These are phyloP conservation scores for Ochlodes sylvanus DNA, from an alignment of 2,888 invertebrate genomes.

Conservation along the genomic window DNA sequence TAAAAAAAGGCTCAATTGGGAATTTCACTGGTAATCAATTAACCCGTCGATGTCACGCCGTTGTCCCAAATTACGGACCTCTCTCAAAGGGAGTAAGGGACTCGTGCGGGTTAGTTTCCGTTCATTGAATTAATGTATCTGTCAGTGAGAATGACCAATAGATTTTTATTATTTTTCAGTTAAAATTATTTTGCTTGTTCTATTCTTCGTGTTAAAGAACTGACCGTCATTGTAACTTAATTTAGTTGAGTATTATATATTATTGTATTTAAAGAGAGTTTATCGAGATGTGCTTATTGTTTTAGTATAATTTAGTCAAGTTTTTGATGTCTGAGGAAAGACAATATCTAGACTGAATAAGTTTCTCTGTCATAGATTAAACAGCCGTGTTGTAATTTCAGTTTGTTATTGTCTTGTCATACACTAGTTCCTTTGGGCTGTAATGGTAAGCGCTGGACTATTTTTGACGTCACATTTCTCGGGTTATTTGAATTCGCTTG, in stretches of 20 bases:
- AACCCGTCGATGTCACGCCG: neutral
- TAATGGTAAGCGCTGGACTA: neutral
- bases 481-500: neutral
- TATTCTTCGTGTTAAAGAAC: conserved; percentile 56
- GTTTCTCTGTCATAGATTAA: conserved; percentile 66
- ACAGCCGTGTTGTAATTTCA: conserved; percentile 42
- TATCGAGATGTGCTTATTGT: conserved; percentile 60
- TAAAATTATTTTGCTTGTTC: conserved; percentile 26
- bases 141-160: conserved; percentile 53
- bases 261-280: conserved; percentile 54
- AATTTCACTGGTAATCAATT: conserved; percentile 12
- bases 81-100: neutral
- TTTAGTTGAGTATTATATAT: conserved; percentile 76
- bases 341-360: conserved; percentile 82
- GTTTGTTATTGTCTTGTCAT: conserved; percentile 36
- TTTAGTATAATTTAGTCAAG: conserved; percentile 67
- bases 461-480: neutral
- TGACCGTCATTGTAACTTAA: conserved; percentile 62
- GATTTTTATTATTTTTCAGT: conserved; percentile 46
- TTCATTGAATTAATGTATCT: neutral
- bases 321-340: conserved; percentile 76
- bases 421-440: conserved; percentile 52
- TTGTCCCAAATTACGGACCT: neutral
- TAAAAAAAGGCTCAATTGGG: conserved; percentile 27
- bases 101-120: neutral